These are phyloP conservation scores for Amphipyra berbera DNA, from an alignment of 2,888 invertebrate genomes.

Conservation along the genomic window DNA sequence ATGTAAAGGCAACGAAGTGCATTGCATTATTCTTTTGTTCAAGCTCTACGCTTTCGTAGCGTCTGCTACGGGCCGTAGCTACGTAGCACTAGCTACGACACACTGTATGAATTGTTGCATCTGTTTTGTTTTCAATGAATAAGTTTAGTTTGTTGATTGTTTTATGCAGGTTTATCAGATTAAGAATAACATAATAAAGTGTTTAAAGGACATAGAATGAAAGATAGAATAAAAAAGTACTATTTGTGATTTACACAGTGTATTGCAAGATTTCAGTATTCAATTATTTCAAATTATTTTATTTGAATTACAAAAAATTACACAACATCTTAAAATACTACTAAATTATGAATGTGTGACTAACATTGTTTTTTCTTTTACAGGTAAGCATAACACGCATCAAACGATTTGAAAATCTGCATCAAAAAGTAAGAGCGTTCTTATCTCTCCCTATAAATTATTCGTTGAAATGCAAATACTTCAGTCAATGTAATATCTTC, in stretches of 20 bases:
- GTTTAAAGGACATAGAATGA: neutral
- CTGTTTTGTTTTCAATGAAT: conserved; percentile 34
- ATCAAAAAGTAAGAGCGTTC: conserved; percentile 6
- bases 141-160: conserved; percentile 28
- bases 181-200: neutral
- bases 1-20: conserved; percentile 46
- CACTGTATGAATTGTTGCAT: conserved; percentile 16
- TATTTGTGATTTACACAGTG: too few relatives aligned
- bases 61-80: conserved; percentile 50
- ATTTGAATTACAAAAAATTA: too few relatives aligned
- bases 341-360: neutral
- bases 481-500: conserved; percentile 16
- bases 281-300: too few relatives aligned
- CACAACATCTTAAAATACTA: too few relatives aligned
- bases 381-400: conserved; percentile 34
- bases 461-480: neutral
- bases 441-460: neutral
- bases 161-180: conserved; percentile 8
- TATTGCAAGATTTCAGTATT: too few relatives aligned
- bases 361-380: conserved; percentile 7
- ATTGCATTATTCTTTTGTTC: conserved; percentile 57
- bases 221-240: too few relatives aligned
- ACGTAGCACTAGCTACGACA: conserved; percentile 39
- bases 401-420: neutral
- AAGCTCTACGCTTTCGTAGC: conserved; percentile 51